A percentile compares a stretch with the other conserved stretches of the same genome.
phyloP scores from a whole-genome alignment of 2,888 invertebrate species.

The Cryptus viduatorius region DNA sequence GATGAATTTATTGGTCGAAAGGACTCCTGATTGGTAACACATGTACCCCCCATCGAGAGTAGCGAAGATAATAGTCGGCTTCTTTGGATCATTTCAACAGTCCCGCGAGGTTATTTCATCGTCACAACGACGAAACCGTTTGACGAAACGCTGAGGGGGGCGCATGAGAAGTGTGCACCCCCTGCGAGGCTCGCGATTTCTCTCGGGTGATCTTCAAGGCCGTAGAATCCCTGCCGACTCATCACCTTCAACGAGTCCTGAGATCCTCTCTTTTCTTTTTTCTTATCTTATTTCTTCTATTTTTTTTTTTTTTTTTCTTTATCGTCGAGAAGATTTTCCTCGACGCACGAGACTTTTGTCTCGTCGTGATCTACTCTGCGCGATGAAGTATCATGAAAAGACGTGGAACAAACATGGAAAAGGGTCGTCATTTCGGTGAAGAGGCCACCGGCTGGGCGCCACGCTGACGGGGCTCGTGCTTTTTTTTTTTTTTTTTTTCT shows the following conservation, averaged over 20 bases:
- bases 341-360: slow-evolving; percentile 46
- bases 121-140: slow-evolving; percentile 46
- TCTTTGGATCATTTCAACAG: slow-evolving; percentile 60
- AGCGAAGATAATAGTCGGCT: slow-evolving; percentile 72
- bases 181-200: slow-evolving; percentile 58
- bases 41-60: slow-evolving; percentile 63
- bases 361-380: slow-evolving; percentile 51
- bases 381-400: slow-evolving; percentile 20
- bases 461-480: slow-evolving; percentile 1
- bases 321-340: slow-evolving; percentile 13
- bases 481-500: neutral
- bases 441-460: slow-evolving; percentile 35
- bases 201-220: slow-evolving; percentile 49
- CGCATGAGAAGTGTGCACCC: slow-evolving; percentile 33
- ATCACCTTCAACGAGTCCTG: slow-evolving; percentile 51
- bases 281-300: slow-evolving; percentile 7
- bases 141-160: slow-evolving; percentile 44
- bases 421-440: slow-evolving; percentile 5
- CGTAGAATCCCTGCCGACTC: slow-evolving; percentile 59
- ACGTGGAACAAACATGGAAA: slow-evolving; percentile 25
- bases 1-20: slow-evolving; percentile 73
- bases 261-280: neutral
- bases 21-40: slow-evolving; percentile 68
- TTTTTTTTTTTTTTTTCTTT: slow-evolving; percentile 24
- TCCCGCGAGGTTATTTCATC: slow-evolving; percentile 40